Evolutionary conservation across 2,797 vertebrate genomes (phyloP), one percentile per base, ranked within the genome.

Genomic region (Acrossocheilus fasciatus): DNA sequence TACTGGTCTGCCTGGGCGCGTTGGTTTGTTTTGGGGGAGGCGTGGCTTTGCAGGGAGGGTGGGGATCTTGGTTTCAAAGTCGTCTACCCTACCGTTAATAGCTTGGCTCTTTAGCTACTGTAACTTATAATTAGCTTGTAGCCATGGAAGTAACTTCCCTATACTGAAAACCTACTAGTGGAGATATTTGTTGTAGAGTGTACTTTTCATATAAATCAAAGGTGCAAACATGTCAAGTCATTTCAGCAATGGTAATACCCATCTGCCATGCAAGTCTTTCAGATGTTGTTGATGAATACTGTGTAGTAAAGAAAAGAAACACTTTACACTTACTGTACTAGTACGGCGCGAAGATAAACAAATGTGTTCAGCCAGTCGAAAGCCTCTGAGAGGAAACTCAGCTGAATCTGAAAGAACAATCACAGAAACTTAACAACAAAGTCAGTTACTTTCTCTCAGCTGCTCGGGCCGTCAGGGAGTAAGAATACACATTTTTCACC

Each of bases 381-480:
- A 86, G 84, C 84, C 77, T 86, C 43, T 50, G 84, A 86, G 84
- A 86, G 66, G 74, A 86, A 81, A 82, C 74, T 81, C 78, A 70
- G 69, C 69, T 84, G 70, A 73, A 86, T 77, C 74, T 81, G 69
- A 86, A 76, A 74, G 68, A 76, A 82, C 78, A 89, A 68, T 77
- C 73, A 57, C 73, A 83, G 66, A 77, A 89, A 81, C 26, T 52
- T 66, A 84, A 52, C 84, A 84, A 66, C 47, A 74, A 74, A 76
- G 77, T 79, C 57, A 52, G 64, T 81, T 81, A 73, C 81, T 88
- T 76, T 47, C 69, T 59, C 72, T 66, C 54, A 69, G 26, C 82
- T 82, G 50, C 91, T 92, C 68, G 92, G 90, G 91, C 90, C 85
- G 88, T 92, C 92, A 94, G 92, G 91, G 93, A 92, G 68, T 52